Evolutionary conservation across 2,797 vertebrate species (phyloP).

Genomic region (Eremophila alpestris): DNA sequence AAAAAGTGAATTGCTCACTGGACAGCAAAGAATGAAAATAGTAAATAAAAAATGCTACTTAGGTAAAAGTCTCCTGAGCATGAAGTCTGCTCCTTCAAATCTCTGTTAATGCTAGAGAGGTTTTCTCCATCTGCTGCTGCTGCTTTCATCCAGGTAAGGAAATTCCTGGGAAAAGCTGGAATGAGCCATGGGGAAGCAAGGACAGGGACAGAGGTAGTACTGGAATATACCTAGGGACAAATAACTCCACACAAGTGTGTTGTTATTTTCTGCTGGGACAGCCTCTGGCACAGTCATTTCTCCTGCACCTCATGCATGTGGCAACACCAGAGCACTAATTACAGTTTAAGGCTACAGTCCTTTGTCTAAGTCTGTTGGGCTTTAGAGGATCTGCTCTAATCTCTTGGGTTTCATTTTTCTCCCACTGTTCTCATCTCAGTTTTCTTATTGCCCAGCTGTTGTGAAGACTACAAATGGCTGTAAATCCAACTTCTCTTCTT

Average conservation of each 20-base stretch:
- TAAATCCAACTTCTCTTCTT: background rate
- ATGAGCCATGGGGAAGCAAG: background rate
- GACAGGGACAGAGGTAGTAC: background rate
- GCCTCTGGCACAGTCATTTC: conserved; percentile 7
- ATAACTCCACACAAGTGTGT: background rate
- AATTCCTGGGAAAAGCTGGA: background rate
- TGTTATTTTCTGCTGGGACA: conserved; percentile 13
- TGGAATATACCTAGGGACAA: background rate
- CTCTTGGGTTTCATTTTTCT: background rate
- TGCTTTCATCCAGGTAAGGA: background rate
- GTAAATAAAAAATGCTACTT: background rate
- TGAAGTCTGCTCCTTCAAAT: background rate
- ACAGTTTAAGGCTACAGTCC: conserved; percentile 38
- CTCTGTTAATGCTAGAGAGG: background rate
- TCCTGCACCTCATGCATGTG: background rate
- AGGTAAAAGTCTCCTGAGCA: background rate
- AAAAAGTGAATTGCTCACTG: background rate
- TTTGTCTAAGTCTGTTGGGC: conserved; percentile 9
- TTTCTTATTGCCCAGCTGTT: conserved; percentile 31
- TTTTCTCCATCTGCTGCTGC: conserved; percentile 20
- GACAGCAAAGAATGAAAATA: background rate
- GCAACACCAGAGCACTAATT: conserved; percentile 38
- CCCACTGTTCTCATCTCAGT: background rate
- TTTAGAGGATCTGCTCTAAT: conserved; percentile 40
- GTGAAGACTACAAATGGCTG: conserved; percentile 9